Conservation (phyloP, 2,797 vertebrate genomes). For the Emydoidea blandingii region DNA sequence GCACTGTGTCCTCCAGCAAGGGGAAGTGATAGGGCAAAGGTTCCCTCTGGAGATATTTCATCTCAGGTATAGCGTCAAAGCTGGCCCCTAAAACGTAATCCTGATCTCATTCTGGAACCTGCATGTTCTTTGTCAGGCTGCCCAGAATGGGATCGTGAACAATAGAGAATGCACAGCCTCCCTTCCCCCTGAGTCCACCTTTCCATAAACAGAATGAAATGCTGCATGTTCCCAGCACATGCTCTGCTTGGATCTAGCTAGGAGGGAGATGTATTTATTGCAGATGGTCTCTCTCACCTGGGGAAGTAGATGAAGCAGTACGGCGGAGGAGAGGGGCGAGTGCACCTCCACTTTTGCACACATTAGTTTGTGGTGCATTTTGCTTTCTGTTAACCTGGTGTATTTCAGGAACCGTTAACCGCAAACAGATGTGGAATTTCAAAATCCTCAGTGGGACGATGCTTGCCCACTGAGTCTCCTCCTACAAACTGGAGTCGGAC, state of each 20-base stretch:
- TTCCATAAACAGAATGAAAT: neutral
- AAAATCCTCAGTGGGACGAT: neutral
- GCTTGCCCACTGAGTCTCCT: neutral
- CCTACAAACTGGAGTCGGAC: neutral
- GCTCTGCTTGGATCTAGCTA: neutral
- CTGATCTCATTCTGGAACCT: neutral
- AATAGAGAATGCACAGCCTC: too few relatives aligned
- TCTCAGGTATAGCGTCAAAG: neutral
- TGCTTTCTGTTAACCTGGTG: neutral
- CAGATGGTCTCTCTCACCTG: neutral
- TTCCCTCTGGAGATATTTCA: neutral
- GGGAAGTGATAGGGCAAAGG: neutral
- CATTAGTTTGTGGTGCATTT: neutral
- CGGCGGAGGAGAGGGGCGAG: too few relatives aligned
- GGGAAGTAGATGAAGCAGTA: neutral
- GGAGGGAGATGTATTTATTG: neutral
- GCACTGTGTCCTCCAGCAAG: neutral
- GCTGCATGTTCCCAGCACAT: neutral
- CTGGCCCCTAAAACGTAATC: neutral
- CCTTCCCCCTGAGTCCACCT: neutral
- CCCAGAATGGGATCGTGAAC: neutral
- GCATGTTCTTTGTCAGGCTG: neutral
- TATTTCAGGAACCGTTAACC: neutral
- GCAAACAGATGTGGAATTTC: constrained; percentile 4
- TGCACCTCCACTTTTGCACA: neutral